These are phyloP conservation scores for Mirounga angustirostris DNA, from an alignment of 2,113 vertebrate species.

Conservation along the genomic window DNA sequence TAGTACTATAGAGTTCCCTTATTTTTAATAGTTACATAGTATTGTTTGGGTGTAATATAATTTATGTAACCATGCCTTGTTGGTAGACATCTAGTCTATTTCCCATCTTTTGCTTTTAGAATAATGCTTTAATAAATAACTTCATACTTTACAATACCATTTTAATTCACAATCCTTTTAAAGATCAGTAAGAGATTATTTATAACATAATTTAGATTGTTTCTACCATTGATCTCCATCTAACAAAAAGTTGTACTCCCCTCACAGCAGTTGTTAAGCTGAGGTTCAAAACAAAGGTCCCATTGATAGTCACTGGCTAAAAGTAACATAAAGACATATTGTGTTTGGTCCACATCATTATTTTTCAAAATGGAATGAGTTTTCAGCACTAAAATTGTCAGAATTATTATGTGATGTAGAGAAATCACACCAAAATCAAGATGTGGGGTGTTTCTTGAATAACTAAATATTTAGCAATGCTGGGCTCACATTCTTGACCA, in stretches of 20 bases:
- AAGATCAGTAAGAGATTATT: constrained; percentile 33
- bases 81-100: not conserved
- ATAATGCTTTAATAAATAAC: constrained; percentile 36
- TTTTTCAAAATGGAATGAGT: constrained; percentile 29
- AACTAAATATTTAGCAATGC: not conserved
- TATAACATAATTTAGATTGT: not conserved
- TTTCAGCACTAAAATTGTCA: not conserved
- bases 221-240: not conserved
- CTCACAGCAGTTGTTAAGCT: not conserved
- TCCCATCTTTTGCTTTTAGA: not conserved
- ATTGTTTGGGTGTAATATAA: constrained; percentile 1
- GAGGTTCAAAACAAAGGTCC: not conserved
- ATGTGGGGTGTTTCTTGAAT: not conserved
- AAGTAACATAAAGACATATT: not conserved
- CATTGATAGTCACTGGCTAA: not conserved
- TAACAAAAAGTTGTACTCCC: not conserved
- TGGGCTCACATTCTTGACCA: not conserved
- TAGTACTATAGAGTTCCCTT: not conserved
- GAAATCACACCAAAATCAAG: not conserved
- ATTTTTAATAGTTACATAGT: not conserved
- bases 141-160: not conserved
- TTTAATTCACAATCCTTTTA: constrained; percentile 34
- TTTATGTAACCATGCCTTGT: not conserved
- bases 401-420: not conserved
- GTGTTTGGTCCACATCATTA: not conserved